Conservation (phyloP, 2,113 vertebrate species). For the Heteronetta atricapilla region DNA sequence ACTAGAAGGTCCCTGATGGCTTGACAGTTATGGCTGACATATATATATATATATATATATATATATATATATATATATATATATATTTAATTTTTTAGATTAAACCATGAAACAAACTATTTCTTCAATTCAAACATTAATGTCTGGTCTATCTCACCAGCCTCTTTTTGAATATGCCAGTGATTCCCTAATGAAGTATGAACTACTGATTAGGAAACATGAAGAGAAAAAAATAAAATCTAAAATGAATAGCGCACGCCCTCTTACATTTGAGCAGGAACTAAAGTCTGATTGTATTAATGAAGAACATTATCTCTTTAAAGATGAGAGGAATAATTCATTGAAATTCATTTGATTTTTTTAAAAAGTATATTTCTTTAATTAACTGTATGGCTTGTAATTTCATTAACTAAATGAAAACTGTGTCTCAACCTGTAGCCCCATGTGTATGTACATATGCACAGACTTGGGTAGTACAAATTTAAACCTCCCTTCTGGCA, state of each 20-base stretch:
- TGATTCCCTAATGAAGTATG: not conserved
- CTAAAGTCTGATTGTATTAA: constrained; percentile 7
- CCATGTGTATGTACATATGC: not conserved
- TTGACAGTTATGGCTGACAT: not conserved
- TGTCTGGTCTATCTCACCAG: not conserved
- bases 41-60: too few species aligned
- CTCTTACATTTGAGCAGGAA: constrained; percentile 10
- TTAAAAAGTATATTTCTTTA: not conserved
- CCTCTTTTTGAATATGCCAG: not conserved
- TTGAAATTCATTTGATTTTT: not conserved
- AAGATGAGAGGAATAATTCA: not conserved
- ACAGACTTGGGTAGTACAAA: not conserved
- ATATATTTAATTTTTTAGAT: too few species aligned
- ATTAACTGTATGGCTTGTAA: not conserved
- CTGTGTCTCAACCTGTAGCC: not conserved
- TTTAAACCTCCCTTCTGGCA: not conserved
- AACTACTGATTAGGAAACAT: constrained; percentile 29
- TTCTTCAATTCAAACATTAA: not conserved
- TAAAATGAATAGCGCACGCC: not conserved
- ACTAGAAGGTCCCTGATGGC: not conserved
- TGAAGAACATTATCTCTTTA: not conserved
- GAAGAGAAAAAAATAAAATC: constrained; percentile 33
- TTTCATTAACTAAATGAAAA: constrained; percentile 12
- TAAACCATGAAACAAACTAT: not conserved
- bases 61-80: too few species aligned